Conservation (phyloP, 2,888 invertebrate genomes). For the Anarsia innoxiella region DNA sequence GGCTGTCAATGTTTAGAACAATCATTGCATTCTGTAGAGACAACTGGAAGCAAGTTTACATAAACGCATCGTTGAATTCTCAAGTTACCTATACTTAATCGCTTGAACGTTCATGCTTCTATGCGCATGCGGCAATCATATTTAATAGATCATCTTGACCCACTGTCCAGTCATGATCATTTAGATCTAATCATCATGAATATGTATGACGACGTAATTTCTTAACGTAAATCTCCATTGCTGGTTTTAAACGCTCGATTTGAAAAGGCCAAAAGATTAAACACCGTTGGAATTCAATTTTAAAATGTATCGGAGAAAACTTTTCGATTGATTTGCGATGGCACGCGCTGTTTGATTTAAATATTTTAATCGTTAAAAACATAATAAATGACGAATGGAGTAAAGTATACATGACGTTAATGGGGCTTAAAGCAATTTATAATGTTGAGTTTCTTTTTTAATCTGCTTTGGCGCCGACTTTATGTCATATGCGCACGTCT, state of each 20-base stretch:
- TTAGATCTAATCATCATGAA: constrained; percentile 13
- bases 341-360: constrained; percentile 8
- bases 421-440: constrained; percentile 17
- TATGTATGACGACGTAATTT: constrained; percentile 8
- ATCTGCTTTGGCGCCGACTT: constrained; percentile 15
- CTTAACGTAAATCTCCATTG: background rate
- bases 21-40: too few relatives aligned
- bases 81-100: too few relatives aligned
- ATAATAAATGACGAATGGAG: constrained; percentile 19
- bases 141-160: constrained; percentile 58
- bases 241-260: constrained; percentile 4
- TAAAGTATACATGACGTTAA: constrained; percentile 20
- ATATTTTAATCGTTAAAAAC: constrained; percentile 15
- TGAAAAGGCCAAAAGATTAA: constrained; percentile 1
- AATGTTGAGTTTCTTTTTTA: constrained; percentile 16
- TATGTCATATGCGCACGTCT: too few relatives aligned
- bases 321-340: constrained; percentile 12
- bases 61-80: too few relatives aligned
- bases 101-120: too few relatives aligned
- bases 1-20: too few relatives aligned
- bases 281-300: background rate
- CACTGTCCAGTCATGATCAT: constrained; percentile 54
- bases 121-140: too few relatives aligned
- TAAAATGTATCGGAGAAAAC: background rate
- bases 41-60: too few relatives aligned